phyloP scores from a whole-genome alignment of 2,888 invertebrate genomes.

The Temnothorax rugatulus region DNA sequence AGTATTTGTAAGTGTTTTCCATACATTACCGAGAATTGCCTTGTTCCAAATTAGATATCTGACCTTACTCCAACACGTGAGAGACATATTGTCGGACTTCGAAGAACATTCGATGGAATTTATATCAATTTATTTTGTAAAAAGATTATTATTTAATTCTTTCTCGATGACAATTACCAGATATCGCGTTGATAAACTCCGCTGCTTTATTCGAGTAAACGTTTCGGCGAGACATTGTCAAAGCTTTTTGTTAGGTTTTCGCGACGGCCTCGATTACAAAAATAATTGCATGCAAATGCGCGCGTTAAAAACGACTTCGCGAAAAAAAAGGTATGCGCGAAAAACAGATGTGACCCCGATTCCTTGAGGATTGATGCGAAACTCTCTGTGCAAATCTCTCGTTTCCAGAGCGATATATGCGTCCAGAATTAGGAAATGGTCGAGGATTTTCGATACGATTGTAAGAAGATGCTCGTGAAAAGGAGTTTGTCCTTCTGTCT shows the following conservation, averaged over 20 bases:
- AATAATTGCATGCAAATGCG: slow-evolving; percentile 71
- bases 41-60: slow-evolving; percentile 35
- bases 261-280: slow-evolving; percentile 71
- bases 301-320: slow-evolving; percentile 41
- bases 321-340: slow-evolving; percentile 54
- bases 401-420: slow-evolving; percentile 40
- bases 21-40: slow-evolving; percentile 24
- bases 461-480: slow-evolving; percentile 1
- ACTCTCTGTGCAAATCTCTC: slow-evolving; percentile 61
- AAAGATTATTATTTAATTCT: neutral
- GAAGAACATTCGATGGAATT: slow-evolving; percentile 1
- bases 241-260: slow-evolving; percentile 59
- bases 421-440: slow-evolving; percentile 52
- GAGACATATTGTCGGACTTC: slow-evolving; percentile 27
- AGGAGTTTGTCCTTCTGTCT: slow-evolving; percentile 5
- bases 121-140: slow-evolving; percentile 9
- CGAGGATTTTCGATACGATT: slow-evolving; percentile 3
- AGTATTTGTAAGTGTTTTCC: neutral
- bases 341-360: slow-evolving; percentile 74
- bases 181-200: slow-evolving; percentile 32
- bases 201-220: slow-evolving; percentile 22
- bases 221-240: slow-evolving; percentile 47
- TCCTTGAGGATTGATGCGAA: slow-evolving; percentile 64
- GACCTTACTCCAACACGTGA: slow-evolving; percentile 32
- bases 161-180: slow-evolving; percentile 46